Conservation (phyloP, 2,888 invertebrate genomes). For the Tromatobia lineatoria region DNA sequence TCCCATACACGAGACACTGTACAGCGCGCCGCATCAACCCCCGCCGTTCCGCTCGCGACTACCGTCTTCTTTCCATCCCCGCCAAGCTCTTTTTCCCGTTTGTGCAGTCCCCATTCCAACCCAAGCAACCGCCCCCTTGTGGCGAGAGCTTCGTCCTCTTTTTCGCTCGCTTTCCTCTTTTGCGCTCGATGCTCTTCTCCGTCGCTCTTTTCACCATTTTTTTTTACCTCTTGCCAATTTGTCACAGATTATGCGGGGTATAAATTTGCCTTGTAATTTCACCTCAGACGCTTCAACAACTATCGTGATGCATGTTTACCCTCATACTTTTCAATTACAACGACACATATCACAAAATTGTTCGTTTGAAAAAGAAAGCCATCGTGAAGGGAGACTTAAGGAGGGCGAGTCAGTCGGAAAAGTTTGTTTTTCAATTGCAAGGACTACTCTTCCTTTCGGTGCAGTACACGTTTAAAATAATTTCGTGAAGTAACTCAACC, state of each 20-base stretch:
- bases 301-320: slow-evolving; percentile 14
- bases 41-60: slow-evolving; percentile 55
- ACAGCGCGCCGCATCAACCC: slow-evolving; percentile 71
- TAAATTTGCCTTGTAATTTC: slow-evolving; percentile 75
- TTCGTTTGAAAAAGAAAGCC: neutral
- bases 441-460: too few relatives aligned
- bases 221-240: slow-evolving; percentile 76
- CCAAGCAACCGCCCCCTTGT: slow-evolving; percentile 64
- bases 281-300: neutral
- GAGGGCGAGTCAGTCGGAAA: too few relatives aligned
- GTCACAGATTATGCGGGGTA: slow-evolving; percentile 82
- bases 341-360: slow-evolving; percentile 9
- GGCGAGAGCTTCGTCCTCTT: slow-evolving; percentile 47
- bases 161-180: slow-evolving; percentile 60
- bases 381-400: too few relatives aligned
- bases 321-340: slow-evolving; percentile 20
- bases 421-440: too few relatives aligned
- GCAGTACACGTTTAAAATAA: too few relatives aligned
- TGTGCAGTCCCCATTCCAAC: slow-evolving; percentile 51
- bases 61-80: slow-evolving; percentile 66
- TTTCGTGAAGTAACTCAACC: too few relatives aligned
- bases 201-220: slow-evolving; percentile 47
- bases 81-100: slow-evolving; percentile 66
- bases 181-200: slow-evolving; percentile 62
- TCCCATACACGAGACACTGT: slow-evolving; percentile 74